Evolutionary conservation across 1,140 invertebrate genomes (phyloP).

Genomic region (Drosophila paulistorum): DNA sequence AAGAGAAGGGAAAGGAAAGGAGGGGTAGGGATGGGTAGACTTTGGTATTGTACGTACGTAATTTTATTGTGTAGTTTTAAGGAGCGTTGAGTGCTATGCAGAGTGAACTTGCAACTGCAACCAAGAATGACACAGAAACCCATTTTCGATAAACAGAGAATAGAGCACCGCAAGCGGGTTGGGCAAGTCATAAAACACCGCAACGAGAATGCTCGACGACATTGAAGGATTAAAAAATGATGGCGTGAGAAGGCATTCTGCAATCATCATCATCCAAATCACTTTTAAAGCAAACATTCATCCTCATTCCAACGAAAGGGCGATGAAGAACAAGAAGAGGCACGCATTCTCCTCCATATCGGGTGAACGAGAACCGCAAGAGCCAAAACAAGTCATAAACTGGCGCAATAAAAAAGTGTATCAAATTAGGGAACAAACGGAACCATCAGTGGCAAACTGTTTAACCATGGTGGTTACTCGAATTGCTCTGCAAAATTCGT

Average conservation of each 20-base stretch:
- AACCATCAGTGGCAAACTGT: conserved; percentile 15
- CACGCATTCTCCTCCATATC: conserved; percentile 29
- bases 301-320: conserved; percentile 26
- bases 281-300: conserved; percentile 68
- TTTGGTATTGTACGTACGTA: conserved; percentile 49
- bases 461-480: neutral
- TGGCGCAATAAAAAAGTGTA: conserved; percentile 74
- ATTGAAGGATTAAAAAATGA: conserved; percentile 79
- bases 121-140: conserved; percentile 61
- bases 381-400: conserved; percentile 75
- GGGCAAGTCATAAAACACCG: conserved; percentile 52
- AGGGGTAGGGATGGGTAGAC: conserved; percentile 20
- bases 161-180: no score
- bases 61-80: conserved; percentile 73
- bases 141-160: conserved; percentile 33
- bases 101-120: conserved; percentile 13
- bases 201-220: conserved; percentile 35
- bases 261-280: conserved; percentile 67
- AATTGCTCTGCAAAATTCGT: neutral
- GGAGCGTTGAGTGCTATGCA: conserved; percentile 39
- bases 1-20: neutral
- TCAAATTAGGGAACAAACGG: conserved; percentile 75
- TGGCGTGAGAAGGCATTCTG: conserved; percentile 80
- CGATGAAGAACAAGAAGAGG: neutral
- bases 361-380: conserved; percentile 57